Evolutionary conservation across 2,113 vertebrate species (phyloP), one percentile per base, ranked within the genome.

Genomic region (Trogon surrucura): DNA sequence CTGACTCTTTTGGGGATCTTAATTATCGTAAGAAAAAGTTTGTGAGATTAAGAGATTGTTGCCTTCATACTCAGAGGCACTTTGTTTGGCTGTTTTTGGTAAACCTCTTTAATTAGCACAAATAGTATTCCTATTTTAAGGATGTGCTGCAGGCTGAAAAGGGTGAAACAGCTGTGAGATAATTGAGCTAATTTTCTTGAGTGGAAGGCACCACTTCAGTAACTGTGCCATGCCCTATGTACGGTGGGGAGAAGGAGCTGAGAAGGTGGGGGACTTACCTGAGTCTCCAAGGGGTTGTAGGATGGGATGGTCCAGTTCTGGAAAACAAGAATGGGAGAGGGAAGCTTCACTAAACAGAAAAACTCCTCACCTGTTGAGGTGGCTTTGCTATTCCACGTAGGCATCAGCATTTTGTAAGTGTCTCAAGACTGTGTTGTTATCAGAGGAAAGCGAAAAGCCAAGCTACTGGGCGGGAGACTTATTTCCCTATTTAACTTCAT

Each of bases 141-240:
- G 11, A 38, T 20, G 3, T 5, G 6, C 10, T 94, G 44, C 60
- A 71, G 25, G 5, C 10, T 75, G 22, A 79, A 92, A 16, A 9
- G 10, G 41, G 41, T 41, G 41, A 41, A 41, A 13, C 41, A 41
- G 41, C 41, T 13, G 13, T 41, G 41, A 22, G 58, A 15, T 67
- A 44, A 18, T 3, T 13, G 11, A 48, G 8, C 8, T 66, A 1
- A 3, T 18, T 62, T 54, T 60, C 27, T 58, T 71, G 17, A 2
- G 5, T 22, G 11, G 60, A 38, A 83, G 10, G 5, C 44, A 19
- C 5, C 1, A 2, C 9, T 30, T 81, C 13, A 47, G 36, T 30
- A 34, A 21, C 3, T 16, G 3, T 30, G 7, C 13, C 0, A 0
- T 32, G 15, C 3, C 4, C 15, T 34, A 3, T 21, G 13, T 29